phyloP scores from a whole-genome alignment of 2,888 invertebrate species.

The Polia nebulosa region DNA sequence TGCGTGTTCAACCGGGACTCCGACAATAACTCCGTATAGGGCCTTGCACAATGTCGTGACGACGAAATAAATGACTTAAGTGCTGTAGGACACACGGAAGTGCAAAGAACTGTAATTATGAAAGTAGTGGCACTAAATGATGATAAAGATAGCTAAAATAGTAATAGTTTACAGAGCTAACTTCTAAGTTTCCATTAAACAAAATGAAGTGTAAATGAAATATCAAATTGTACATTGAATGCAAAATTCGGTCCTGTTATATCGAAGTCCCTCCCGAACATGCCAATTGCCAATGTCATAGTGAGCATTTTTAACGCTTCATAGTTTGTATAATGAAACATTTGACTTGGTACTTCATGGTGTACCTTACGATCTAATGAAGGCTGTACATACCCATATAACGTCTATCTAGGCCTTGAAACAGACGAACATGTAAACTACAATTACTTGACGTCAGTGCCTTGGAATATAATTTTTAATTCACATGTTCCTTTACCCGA shows the following conservation, averaged over 20 bases:
- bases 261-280: neutral
- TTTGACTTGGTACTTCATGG: conserved; percentile 25
- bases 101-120: neutral
- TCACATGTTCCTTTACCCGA: neutral
- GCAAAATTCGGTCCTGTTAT: neutral
- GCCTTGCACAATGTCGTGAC: neutral
- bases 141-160: neutral
- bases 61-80: conserved; percentile 18
- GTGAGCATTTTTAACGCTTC: conserved; percentile 5
- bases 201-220: neutral
- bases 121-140: neutral
- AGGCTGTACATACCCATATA: neutral
- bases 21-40: conserved; percentile 23
- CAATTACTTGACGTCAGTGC: neutral
- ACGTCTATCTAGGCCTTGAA: conserved; percentile 9
- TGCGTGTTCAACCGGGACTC: conserved; percentile 39
- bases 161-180: no score
- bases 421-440: neutral
- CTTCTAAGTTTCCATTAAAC: neutral
- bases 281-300: neutral
- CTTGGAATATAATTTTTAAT: neutral
- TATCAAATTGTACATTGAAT: neutral
- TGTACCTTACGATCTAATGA: neutral
- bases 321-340: conserved; percentile 2
- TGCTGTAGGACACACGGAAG: neutral